These are phyloP conservation scores for Phthorimaea operculella DNA, from an alignment of 1,140 invertebrate genomes.

Conservation along the genomic window DNA sequence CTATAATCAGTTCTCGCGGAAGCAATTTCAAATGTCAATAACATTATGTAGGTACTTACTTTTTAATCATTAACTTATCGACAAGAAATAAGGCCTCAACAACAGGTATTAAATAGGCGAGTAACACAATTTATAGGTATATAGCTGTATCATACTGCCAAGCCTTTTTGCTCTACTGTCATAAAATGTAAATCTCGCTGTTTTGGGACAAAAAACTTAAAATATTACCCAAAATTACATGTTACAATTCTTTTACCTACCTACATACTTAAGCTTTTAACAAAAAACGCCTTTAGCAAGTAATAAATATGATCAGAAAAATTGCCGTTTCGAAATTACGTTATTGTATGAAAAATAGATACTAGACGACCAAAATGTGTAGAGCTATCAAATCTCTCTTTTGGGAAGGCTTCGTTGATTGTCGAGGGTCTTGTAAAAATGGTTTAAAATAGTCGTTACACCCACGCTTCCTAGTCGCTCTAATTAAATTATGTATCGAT, in stretches of 20 bases:
- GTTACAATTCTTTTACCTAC: constrained; percentile 1
- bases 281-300: constrained; percentile 14
- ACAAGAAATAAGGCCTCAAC: too few species aligned
- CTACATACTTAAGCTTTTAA: constrained; percentile 6
- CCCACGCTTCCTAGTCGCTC: constrained; percentile 25
- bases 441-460: neutral
- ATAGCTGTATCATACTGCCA: too few species aligned
- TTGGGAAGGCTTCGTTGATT: too few species aligned
- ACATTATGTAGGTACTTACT: too few species aligned
- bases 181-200: neutral
- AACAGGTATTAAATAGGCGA: too few species aligned
- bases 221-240: constrained; percentile 1
- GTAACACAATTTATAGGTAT: too few species aligned
- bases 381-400: too few species aligned
- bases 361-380: constrained; percentile 6
- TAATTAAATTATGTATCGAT: constrained; percentile 38
- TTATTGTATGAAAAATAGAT: constrained; percentile 26
- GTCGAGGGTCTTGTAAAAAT: too few species aligned
- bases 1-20: too few species aligned
- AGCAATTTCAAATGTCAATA: too few species aligned
- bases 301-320: constrained; percentile 27
- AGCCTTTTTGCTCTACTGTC: too few species aligned
- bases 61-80: too few species aligned
- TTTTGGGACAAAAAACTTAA: neutral
- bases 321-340: constrained; percentile 25